Percentiles rank a stretch among this genome's conserved stretches.
These are phyloP conservation scores for Ornithoptera alexandrae DNA, from an alignment of 2,888 invertebrate genomes.

Conservation along the genomic window DNA sequence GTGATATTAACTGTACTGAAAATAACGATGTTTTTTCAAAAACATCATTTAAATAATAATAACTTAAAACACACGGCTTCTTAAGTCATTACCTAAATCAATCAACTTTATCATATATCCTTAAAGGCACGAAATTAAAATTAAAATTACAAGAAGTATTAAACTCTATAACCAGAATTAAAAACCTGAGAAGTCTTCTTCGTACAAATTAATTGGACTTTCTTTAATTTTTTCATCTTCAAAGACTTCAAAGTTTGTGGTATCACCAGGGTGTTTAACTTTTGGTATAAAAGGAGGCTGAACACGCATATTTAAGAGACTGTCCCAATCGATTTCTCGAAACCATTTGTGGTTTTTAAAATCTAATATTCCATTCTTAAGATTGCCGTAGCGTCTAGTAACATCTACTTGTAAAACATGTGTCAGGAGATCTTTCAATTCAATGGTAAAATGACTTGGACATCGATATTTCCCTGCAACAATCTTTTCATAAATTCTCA, in stretches of 20 bases:
- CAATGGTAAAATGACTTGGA: constrained; percentile 88
- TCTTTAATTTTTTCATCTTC: constrained; percentile 76
- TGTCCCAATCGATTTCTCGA: constrained; percentile 91
- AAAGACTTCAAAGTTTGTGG: constrained; percentile 85
- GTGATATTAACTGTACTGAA: not conserved
- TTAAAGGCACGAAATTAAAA: constrained; percentile 10
- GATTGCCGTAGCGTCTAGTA: constrained; percentile 87
- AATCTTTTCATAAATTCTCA: constrained; percentile 97
- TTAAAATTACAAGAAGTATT: not conserved
- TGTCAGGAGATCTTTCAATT: constrained; percentile 88
- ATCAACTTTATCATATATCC: constrained; percentile 31
- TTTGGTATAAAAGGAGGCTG: constrained; percentile 83
- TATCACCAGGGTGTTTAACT: constrained; percentile 82
- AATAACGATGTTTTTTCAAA: constrained; percentile 11
- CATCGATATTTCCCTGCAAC: constrained; percentile 92
- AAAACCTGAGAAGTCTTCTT: constrained; percentile 85
- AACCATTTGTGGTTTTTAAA: constrained; percentile 97
- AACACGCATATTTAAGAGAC: constrained; percentile 87
- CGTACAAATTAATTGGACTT: constrained; percentile 76
- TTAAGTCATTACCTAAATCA: constrained; percentile 35
- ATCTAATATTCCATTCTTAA: constrained; percentile 92
- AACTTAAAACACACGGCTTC: constrained; percentile 29
- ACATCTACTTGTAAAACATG: constrained; percentile 85
- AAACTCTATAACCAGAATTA: constrained; percentile 45
- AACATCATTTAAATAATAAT: constrained; percentile 13